Evolutionary conservation across 2,113 vertebrate genomes (phyloP).

Genomic region (Neolamprologus sp.): DNA sequence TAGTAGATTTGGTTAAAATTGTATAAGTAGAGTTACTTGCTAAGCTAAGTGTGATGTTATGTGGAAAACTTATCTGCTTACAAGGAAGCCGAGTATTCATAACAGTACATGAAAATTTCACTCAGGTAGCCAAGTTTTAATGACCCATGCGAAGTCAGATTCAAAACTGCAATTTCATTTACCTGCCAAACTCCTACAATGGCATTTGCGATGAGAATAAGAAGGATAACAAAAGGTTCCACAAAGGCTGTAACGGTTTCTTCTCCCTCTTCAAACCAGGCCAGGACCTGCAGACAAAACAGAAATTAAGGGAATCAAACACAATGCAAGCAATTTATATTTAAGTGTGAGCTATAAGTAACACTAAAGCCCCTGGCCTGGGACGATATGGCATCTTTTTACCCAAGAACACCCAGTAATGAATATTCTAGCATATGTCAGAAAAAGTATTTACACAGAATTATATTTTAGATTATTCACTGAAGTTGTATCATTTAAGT

Average conservation of each 20-base stretch:
- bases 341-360: neutral
- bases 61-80: neutral
- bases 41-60: neutral
- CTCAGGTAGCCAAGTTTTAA: neutral
- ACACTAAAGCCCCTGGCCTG: neutral
- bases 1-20: neutral
- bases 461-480: neutral
- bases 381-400: neutral
- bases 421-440: neutral
- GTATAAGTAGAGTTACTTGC: neutral
- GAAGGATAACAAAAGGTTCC: slow-evolving; percentile 97
- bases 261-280: slow-evolving; percentile 98
- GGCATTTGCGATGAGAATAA: slow-evolving; percentile 96
- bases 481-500: neutral
- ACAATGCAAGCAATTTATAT: neutral
- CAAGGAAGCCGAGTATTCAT: neutral
- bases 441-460: neutral
- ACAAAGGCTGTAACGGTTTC: slow-evolving; percentile 97
- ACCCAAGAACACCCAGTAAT: neutral
- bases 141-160: neutral
- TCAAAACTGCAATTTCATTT: slow-evolving; percentile 28
- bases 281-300: slow-evolving; percentile 80
- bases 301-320: neutral
- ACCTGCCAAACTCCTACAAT: slow-evolving; percentile 99
- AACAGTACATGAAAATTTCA: neutral